Evolutionary conservation across 2,797 vertebrate species (phyloP).

Genomic region (Gallinago nigripennis): DNA sequence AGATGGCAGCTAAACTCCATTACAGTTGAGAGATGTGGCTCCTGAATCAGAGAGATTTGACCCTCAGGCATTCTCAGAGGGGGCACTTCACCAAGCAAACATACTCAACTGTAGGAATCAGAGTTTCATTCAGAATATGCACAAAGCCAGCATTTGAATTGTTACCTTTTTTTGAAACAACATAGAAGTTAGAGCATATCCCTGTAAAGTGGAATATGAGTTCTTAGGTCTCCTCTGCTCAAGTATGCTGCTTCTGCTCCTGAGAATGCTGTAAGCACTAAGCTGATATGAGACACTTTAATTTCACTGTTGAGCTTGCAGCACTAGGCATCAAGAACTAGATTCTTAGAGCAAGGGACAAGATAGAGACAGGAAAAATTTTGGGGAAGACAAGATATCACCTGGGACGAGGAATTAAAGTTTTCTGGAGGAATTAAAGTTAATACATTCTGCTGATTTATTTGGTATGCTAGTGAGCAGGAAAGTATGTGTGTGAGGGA

Average conservation of each 20-base stretch:
- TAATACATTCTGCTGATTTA: background rate
- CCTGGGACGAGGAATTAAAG: background rate
- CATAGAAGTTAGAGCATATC: background rate
- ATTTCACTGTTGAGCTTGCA: background rate
- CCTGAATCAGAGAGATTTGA: background rate
- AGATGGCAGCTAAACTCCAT: background rate
- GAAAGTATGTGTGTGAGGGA: background rate
- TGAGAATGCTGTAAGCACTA: background rate
- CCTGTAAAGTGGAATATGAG: background rate
- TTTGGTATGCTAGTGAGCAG: background rate
- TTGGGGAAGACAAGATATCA: background rate
- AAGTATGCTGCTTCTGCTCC: background rate
- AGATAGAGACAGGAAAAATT: background rate
- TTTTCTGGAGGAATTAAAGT: background rate
- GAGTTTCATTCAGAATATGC: background rate
- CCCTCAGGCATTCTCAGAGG: background rate
- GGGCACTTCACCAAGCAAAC: background rate
- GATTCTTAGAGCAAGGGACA: background rate
- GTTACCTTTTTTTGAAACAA: background rate
- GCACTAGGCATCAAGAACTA: background rate
- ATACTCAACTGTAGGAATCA: background rate
- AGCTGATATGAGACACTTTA: background rate
- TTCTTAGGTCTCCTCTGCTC: background rate
- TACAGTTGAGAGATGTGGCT: background rate
- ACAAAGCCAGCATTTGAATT: background rate